These are phyloP conservation scores for Oscheius sp. DNA, from an alignment of 2,888 invertebrate species.

Conservation along the genomic window DNA sequence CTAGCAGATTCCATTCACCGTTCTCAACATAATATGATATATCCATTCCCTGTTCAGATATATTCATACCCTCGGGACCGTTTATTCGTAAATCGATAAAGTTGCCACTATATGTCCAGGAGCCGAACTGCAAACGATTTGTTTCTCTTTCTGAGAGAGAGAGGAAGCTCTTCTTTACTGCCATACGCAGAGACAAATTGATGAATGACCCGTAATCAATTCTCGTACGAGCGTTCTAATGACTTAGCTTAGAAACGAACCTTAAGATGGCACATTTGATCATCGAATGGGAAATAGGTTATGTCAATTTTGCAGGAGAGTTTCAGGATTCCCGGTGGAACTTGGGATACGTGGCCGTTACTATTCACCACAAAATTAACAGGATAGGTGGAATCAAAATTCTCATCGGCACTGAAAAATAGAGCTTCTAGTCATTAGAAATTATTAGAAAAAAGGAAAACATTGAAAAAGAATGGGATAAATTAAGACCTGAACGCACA, in stretches of 20 bases:
- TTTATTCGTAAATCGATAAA: constrained; percentile 83
- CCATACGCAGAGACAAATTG: constrained; percentile 9
- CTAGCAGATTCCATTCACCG: constrained; percentile 96
- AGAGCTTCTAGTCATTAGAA: neutral
- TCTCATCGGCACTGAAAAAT: constrained; percentile 56
- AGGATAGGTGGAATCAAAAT: constrained; percentile 67
- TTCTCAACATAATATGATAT: constrained; percentile 92
- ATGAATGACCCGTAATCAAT: constrained; percentile 30
- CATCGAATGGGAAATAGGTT: constrained; percentile 80
- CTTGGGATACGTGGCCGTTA: constrained; percentile 93
- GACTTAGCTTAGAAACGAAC: constrained; percentile 34
- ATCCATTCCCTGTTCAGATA: constrained; percentile 61
- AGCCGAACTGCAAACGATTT: constrained; percentile 82
- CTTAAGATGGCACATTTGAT: constrained; percentile 77
- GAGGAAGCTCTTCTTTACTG: neutral
- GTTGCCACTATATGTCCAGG: constrained; percentile 95
- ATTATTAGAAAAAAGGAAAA: constrained; percentile 16
- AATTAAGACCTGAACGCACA: too few relatives aligned
- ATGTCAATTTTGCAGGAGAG: constrained; percentile 91
- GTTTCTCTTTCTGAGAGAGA: neutral
- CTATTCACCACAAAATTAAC: constrained; percentile 82
- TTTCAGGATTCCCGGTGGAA: constrained; percentile 84
- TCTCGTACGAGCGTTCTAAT: constrained; percentile 9
- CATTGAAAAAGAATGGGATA: too few relatives aligned
- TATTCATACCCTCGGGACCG: constrained; percentile 56